Conservation (phyloP, 2,888 invertebrate species). For the Eurytoma adleriae region DNA sequence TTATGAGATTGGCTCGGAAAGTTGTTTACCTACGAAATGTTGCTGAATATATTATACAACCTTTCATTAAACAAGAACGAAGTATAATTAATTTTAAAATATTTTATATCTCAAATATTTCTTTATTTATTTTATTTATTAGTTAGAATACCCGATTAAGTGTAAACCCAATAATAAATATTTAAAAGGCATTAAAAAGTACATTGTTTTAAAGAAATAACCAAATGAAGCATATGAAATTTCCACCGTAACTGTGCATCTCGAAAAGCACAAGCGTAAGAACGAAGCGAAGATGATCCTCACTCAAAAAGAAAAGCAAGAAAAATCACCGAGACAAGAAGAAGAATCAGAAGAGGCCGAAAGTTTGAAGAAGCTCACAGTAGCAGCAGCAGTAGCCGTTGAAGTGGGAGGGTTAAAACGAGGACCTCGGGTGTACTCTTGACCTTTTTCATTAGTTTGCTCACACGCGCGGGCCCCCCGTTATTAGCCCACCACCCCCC, state of each 20-base stretch:
- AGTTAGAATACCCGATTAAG: too few relatives aligned
- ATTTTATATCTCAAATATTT: too few relatives aligned
- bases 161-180: too few relatives aligned
- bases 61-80: too few relatives aligned
- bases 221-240: not conserved
- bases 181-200: too few relatives aligned
- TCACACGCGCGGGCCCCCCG: not conserved
- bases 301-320: not conserved
- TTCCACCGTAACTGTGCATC: not conserved
- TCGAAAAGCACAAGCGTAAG: not conserved
- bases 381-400: not conserved
- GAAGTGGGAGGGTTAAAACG: slow-evolving; percentile 29
- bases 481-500: not conserved
- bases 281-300: not conserved
- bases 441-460: slow-evolving; percentile 68
- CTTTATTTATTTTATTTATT: too few relatives aligned
- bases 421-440: slow-evolving; percentile 69
- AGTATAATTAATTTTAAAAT: too few relatives aligned
- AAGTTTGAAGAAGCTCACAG: slow-evolving; percentile 6
- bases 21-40: too few relatives aligned
- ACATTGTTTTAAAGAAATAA: too few relatives aligned
- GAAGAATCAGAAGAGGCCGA: not conserved
- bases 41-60: too few relatives aligned
- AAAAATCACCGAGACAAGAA: slow-evolving; percentile 19
- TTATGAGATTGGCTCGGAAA: too few relatives aligned